Percentiles rank a stretch among this genome's conserved stretches.
phyloP scores from a whole-genome alignment of 2,888 invertebrate species.

The Folsomia manolachei region DNA sequence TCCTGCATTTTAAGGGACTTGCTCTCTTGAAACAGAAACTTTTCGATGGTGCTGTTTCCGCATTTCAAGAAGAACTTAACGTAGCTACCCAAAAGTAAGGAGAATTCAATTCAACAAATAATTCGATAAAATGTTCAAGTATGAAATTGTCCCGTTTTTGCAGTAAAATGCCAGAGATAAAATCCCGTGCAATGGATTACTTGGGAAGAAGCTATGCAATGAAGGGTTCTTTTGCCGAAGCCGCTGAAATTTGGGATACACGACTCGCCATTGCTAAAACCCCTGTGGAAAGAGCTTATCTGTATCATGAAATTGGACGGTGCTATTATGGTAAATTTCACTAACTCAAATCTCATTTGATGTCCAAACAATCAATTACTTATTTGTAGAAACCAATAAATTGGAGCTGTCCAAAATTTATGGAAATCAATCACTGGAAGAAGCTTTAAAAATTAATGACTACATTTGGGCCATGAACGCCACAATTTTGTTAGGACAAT shows the following conservation, averaged over 20 bases:
- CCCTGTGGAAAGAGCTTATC: constrained; percentile 55
- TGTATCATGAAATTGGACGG: constrained; percentile 57
- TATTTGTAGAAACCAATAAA: constrained; percentile 41
- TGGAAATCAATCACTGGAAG: constrained; percentile 44
- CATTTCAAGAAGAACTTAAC: constrained; percentile 45
- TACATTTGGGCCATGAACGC: constrained; percentile 49
- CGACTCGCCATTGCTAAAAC: constrained; percentile 54
- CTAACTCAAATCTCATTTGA: neutral
- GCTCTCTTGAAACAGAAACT: constrained; percentile 44
- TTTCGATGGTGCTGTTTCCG: constrained; percentile 42
- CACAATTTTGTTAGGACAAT: constrained; percentile 45
- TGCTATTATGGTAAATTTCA: constrained; percentile 54
- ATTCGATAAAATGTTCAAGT: neutral
- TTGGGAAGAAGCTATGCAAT: constrained; percentile 51
- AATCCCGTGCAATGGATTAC: constrained; percentile 54
- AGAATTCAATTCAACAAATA: neutral
- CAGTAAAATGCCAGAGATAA: constrained; percentile 52
- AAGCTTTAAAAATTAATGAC: constrained; percentile 45
- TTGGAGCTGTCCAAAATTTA: constrained; percentile 47
- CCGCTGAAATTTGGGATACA: constrained; percentile 54
- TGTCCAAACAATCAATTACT: neutral
- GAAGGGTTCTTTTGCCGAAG: constrained; percentile 53
- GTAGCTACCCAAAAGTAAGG: constrained; percentile 41
- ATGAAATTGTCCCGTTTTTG: neutral
- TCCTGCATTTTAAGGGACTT: constrained; percentile 47